Base-by-base conservation (phyloP, 2,797 vertebrate species). In the Chrysocyon brachyurus region DNA sequence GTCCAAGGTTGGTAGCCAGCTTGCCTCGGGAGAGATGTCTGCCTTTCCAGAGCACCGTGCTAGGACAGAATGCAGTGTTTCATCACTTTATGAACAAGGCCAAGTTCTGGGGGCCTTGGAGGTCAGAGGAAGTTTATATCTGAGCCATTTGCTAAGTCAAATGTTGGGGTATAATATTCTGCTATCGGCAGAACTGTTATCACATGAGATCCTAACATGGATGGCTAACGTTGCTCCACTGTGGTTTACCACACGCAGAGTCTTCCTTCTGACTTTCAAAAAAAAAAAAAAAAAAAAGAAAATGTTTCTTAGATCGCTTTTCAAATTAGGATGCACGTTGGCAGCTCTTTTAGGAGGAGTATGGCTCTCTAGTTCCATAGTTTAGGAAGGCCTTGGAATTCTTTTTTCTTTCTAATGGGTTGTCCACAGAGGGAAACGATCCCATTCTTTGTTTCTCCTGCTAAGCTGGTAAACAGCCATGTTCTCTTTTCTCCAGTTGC, bases 261-360 rank as follows among this genome's bases (percentile, higher is more conserved):
- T 33, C 28, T 89, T 96, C 66, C 63, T 85, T 92, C 70, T 72
- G 78, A 77, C 14, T 70, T 95, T 92, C 22, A 92, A 94, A 87
- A 73, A 66, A 40, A 70, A 40, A 40, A 46, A 46, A 40, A 40
- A 40, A 40, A 46, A 36, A 36, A 36, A 36, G 7, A 40, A 40
- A 6, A 6, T 40, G 33, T 78, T 82, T 85, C 40, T 94, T 91
- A 59, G n/a, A 31, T 72, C 40, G 52, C 12, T 88, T 95, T 94
- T 79, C 75, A 77, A 92, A 83, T 66, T 85, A 90, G 79, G 79
- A 17, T 36, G 6, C 16, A 64, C 3, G 28, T 19, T 52, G 87
- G 28, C 21, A 91, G 14, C 12, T 75, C 40, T 52, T 66, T 78
- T 72, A 86, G 57, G 79, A 82, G 36, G 3, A 19, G 2, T n/a